Conservation (phyloP, 1,140 invertebrate genomes). For the Lethrus apterus region DNA sequence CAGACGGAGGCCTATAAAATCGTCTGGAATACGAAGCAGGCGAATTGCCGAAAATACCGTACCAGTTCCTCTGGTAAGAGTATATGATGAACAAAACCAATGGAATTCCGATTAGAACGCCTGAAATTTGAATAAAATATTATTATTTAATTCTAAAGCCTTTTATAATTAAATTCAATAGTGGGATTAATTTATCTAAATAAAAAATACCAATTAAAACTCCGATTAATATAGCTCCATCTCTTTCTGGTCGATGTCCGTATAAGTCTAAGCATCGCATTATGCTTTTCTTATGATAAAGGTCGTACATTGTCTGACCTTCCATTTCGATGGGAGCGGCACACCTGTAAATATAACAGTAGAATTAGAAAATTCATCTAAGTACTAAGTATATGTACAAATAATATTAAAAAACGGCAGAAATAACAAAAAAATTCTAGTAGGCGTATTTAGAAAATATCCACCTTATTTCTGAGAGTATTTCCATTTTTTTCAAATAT, state of each 20-base stretch:
- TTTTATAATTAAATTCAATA: not conserved
- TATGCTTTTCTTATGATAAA: slow-evolving; percentile 46
- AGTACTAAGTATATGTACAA: not conserved
- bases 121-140: slow-evolving; percentile 29
- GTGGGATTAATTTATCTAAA: not conserved
- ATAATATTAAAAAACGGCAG: not conserved
- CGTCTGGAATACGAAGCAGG: slow-evolving; percentile 56
- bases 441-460: too few species aligned
- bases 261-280: slow-evolving; percentile 56
- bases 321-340: slow-evolving; percentile 52
- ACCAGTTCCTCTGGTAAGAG: slow-evolving; percentile 55
- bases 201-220: slow-evolving; percentile 55
- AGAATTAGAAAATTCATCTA: not conserved
- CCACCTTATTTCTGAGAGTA: too few species aligned
- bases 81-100: slow-evolving; percentile 50
- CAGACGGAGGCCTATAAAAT: slow-evolving; percentile 56
- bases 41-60: slow-evolving; percentile 40
- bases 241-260: slow-evolving; percentile 53
- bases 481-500: too few species aligned
- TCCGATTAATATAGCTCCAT: slow-evolving; percentile 57
- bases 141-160: not conserved
- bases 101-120: slow-evolving; percentile 57
- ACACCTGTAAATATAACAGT: slow-evolving; percentile 45
- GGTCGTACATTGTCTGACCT: slow-evolving; percentile 46
- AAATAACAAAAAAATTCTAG: not conserved